A percentile compares a stretch with the other conserved stretches of the same genome.
These are phyloP conservation scores for Procambarus virginalis DNA, from an alignment of 1,140 invertebrate species.

Conservation along the genomic window DNA sequence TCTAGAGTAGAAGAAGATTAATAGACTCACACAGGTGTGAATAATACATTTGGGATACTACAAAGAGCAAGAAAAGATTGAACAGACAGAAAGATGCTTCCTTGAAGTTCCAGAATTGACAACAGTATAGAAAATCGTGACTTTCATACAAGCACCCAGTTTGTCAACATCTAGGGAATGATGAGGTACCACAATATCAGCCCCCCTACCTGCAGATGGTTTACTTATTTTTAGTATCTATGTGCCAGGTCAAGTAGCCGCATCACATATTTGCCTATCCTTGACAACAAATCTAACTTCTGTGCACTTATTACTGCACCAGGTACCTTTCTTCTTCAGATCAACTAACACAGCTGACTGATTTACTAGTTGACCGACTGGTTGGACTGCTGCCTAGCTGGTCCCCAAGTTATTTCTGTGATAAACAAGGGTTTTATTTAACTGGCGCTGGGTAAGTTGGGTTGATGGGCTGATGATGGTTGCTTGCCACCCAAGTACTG, in stretches of 20 bases:
- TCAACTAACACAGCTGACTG: conserved; percentile 38
- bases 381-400: conserved; percentile 50
- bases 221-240: not conserved
- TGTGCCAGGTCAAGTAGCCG: not conserved
- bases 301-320: conserved; percentile 22
- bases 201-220: not conserved
- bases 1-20: conserved; percentile 42
- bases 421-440: conserved; percentile 60
- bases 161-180: conserved; percentile 54
- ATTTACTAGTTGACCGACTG: conserved; percentile 17
- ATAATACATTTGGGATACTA: conserved; percentile 63
- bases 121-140: conserved; percentile 51
- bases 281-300: not conserved
- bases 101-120: conserved; percentile 52
- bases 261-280: not conserved
- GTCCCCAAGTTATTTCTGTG: conserved; percentile 24
- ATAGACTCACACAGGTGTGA: conserved; percentile 53
- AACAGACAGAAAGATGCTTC: conserved; percentile 56
- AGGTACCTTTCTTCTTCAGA: conserved; percentile 48
- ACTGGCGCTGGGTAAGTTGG: conserved; percentile 69
- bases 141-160: conserved; percentile 65
- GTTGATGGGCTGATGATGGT: conserved; percentile 79
- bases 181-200: conserved; percentile 44
- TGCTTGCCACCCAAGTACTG: conserved; percentile 89
- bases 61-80: conserved; percentile 58